These are phyloP conservation scores for Selenia dentaria DNA, from an alignment of 2,888 invertebrate species.

Conservation along the genomic window DNA sequence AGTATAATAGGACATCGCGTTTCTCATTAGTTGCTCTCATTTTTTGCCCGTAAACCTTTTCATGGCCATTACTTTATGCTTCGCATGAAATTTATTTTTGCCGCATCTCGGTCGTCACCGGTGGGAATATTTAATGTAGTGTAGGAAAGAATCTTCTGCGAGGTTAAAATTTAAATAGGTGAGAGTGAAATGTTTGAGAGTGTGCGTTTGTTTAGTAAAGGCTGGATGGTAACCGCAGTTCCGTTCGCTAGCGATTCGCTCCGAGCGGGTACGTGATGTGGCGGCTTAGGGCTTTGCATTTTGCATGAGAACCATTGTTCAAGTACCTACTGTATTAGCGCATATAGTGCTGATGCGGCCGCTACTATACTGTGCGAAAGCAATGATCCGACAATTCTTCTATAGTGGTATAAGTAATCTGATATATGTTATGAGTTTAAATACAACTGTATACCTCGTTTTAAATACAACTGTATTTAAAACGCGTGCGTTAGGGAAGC, in stretches of 20 bases:
- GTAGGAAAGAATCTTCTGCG: slow-evolving; percentile 27
- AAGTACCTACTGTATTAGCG: slow-evolving; percentile 36
- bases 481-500: too few species aligned
- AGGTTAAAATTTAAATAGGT: slow-evolving; percentile 50
- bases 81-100: slow-evolving; percentile 51
- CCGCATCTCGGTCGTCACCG: slow-evolving; percentile 27
- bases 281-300: slow-evolving; percentile 61
- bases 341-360: slow-evolving; percentile 19
- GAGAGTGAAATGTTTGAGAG: slow-evolving; percentile 44
- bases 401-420: slow-evolving; percentile 32
- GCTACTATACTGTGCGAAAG: slow-evolving; percentile 17
- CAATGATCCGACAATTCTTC: slow-evolving; percentile 13
- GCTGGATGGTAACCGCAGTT: slow-evolving; percentile 45
- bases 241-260: slow-evolving; percentile 46
- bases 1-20: slow-evolving; percentile 49
- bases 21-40: slow-evolving; percentile 51
- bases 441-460: too few species aligned
- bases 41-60: slow-evolving; percentile 50
- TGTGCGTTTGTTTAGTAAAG: slow-evolving; percentile 53
- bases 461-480: too few species aligned
- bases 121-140: slow-evolving; percentile 16
- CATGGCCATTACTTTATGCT: slow-evolving; percentile 42
- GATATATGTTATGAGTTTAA: slow-evolving; percentile 30
- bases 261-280: slow-evolving; percentile 36
- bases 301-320: slow-evolving; percentile 69